Conservation (phyloP, 2,797 vertebrate species). For the Anisognathus igniventris region DNA sequence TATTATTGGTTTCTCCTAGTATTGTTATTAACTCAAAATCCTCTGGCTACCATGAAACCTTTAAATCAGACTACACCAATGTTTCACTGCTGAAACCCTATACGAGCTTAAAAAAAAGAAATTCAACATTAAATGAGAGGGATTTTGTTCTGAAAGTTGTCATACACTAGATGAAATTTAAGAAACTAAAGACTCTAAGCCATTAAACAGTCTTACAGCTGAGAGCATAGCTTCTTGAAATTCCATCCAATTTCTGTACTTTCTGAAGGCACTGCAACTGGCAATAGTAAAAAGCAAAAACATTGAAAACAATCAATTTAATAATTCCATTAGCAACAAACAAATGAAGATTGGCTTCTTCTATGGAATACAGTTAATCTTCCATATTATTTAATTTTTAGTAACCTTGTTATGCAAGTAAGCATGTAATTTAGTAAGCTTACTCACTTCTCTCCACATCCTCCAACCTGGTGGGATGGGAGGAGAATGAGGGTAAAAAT, state of each 20-base stretch:
- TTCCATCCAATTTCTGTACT: neutral
- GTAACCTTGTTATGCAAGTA: neutral
- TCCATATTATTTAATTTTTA: neutral
- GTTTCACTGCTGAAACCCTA: neutral
- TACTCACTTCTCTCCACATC: neutral
- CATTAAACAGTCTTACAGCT: neutral
- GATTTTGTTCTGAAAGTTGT: neutral
- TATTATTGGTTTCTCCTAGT: neutral
- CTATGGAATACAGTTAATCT: neutral
- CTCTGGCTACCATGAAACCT: neutral
- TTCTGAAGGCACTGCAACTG: neutral
- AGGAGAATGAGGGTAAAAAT: neutral
- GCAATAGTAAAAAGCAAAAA: neutral
- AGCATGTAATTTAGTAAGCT: neutral
- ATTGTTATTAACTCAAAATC: neutral
- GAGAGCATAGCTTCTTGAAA: neutral
- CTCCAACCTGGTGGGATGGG: rapidly evolving
- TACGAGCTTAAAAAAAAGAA: neutral
- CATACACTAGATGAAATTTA: neutral
- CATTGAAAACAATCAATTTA: neutral
- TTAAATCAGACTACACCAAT: neutral
- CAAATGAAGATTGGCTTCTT: neutral
- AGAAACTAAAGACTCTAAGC: neutral
- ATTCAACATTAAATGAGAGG: neutral
- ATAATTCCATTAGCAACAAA: neutral